Conservation (phyloP, 1,140 invertebrate species). For the Pseudomyrmex dendroicus region DNA sequence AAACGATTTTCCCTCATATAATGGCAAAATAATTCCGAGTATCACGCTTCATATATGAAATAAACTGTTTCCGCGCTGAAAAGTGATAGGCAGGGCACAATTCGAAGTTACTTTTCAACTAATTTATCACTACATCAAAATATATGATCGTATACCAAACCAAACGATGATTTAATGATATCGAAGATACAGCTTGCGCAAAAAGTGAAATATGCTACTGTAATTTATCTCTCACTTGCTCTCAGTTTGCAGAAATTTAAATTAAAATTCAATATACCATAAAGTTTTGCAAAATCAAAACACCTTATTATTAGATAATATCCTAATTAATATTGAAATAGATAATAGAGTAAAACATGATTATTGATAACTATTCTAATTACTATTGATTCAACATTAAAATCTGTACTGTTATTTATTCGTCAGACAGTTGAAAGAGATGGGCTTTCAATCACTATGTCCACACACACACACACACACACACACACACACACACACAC, state of each 20-base stretch:
- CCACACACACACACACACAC: no score
- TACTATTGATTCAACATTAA: no score
- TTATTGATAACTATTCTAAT: no score
- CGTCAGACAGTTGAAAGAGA: not conserved
- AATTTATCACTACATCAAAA: slow-evolving; percentile 31
- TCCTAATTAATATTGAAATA: no score
- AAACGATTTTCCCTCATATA: slow-evolving; percentile 42
- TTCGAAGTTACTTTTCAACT: slow-evolving; percentile 18
- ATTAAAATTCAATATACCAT: no score
- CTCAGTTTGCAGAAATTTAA: no score
- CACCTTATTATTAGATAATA: no score
- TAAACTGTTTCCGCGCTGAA: slow-evolving; percentile 20
- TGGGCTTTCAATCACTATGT: not conserved
- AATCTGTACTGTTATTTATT: not conserved
- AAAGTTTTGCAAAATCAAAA: no score
- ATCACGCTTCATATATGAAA: slow-evolving; percentile 18
- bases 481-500: no score
- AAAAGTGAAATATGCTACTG: no score
- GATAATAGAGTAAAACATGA: no score
- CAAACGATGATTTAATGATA: slow-evolving; percentile 1
- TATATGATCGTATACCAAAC: not conserved
- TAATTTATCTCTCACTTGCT: no score
- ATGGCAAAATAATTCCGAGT: slow-evolving; percentile 34
- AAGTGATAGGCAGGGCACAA: not conserved
- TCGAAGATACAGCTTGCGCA: not conserved